Percentiles rank a stretch among this genome's conserved stretches.
phyloP scores from a whole-genome alignment of 92 coral and sea anemone genomes.

The Virgularia gustaviana region DNA sequence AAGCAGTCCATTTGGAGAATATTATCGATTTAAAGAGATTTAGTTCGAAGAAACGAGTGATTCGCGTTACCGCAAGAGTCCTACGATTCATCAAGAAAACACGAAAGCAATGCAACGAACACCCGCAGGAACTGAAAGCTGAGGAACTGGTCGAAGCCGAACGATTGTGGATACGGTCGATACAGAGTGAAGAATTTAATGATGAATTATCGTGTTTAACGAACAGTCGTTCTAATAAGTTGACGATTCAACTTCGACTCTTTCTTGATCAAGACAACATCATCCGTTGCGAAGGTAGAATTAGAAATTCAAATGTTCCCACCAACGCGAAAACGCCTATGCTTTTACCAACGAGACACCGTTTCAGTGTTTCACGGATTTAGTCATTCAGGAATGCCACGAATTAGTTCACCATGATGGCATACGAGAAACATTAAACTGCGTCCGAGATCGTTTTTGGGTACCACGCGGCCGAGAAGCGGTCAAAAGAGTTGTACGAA shows the following conservation, averaged over 20 bases:
- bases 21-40: neutral
- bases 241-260: neutral
- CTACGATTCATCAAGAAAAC: slow-evolving; percentile 5
- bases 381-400: slow-evolving; percentile 6
- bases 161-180: neutral
- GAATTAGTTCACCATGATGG: slow-evolving; percentile 10
- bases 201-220: neutral
- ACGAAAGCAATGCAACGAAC: neutral
- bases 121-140: neutral
- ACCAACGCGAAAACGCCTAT: neutral
- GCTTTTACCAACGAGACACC: neutral
- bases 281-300: slow-evolving; percentile 18
- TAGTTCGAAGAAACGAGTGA: neutral
- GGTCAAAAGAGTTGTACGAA: slow-evolving; percentile 2
- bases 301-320: neutral
- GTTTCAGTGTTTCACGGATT: neutral
- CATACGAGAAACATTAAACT: slow-evolving; percentile 1
- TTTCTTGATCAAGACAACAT: neutral
- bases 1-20: neutral
- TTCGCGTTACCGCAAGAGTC: slow-evolving; percentile 14
- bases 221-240: neutral
- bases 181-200: neutral
- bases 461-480: slow-evolving; percentile 9
- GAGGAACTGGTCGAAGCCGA: slow-evolving; percentile 19
- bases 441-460: neutral